Evolutionary conservation across 2,113 vertebrate genomes (phyloP), one percentile per base, ranked within the genome.

Genomic region (Collichthys lucidus): DNA sequence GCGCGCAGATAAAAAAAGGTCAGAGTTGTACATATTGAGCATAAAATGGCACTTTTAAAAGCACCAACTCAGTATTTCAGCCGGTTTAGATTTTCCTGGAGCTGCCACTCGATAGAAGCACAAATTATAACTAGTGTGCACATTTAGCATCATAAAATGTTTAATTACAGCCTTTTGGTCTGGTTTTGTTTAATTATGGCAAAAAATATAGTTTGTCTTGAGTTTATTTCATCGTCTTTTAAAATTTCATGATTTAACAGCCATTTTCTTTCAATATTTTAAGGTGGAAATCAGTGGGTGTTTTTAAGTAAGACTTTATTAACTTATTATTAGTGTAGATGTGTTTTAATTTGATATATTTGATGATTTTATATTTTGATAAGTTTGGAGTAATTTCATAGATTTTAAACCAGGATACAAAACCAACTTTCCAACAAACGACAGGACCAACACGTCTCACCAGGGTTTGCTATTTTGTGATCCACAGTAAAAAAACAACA

Each of bases 61-160:
- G 80, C 85, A 88, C 75, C 73, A 15, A 70, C 67, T 85, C 79
- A 70, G 83, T 82, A 83, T 91, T 85, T 81, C 75, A 83, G 70
- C 60, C 5, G 0, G 57, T 75, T 67, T 56, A 46, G 56, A 72
- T 61, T 85, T 35, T 77, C 65, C 70, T 35, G 62, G 47, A 77
- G 73, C 78, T 83, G 74, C 78, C 84, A 57, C 70, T 79, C 57
- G 9, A 61, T 35, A 87, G 49, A 93, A 92, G 89, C 91, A 91
- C 90, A 93, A 92, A 83, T 20, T 44, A 15, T 8, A 53, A 84
- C 78, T 68, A 50, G 68, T 74, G 88, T 62, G 79, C 64, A 19
- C 59, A 74, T 57, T 77, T 0, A n/a, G 22, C 57, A 62, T 50
- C 59, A 16, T 50, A 17, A 80, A 65, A 56, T 50, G 4, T 16